Evolutionary conservation across 2,888 invertebrate species (phyloP), one percentile per base, ranked within the genome.

Genomic region (Micoletzkya japonica): DNA sequence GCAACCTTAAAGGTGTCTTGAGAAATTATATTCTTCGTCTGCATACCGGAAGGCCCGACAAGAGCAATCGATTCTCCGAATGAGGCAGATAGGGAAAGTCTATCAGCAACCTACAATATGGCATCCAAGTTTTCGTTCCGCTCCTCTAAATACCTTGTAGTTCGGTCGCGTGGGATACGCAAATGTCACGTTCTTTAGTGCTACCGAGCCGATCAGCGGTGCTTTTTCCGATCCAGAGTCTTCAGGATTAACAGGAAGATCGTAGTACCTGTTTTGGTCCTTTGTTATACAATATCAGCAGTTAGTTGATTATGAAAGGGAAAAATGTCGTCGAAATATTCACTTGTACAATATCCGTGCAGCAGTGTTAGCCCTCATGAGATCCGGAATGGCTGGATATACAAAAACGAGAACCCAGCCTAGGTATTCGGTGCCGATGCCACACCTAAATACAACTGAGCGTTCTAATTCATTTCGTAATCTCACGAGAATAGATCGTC

Each of bases 161-260:
- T 91, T 91, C 37, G 90, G 90, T 28, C 93, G 89, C 0, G 92
- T 91, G 1, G 94, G 93, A 87, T 94, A 94, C 56, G 90, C 89
- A 87, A 93, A 93, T 88, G 86, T 92, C 0, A 93, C 90, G 30
- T 90, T 66, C 26, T 36, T 66, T 4, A 44, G 54, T 36, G 26
- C 26, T 52, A 66, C 52, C 17, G 64, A 4, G 39, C 64, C 64
- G 2, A 37, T 54, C 10, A 66, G 49, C 17, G 36, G 32, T 7
- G 63, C 49, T 32, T 44, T 28, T 7, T 63, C 63, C 17, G 52
- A 37, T 6, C 24, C 1, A 24, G 20, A 30, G 54, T 63, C 59
- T 3, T 59, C 63, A 4, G 50, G 20, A 17, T 30, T 50, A 7
- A 6, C 24, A n/a, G 63, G 63, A 6, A 63, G 50, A 24, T 63